Evolutionary conservation across 2,797 vertebrate genomes (phyloP).

Genomic region (Propithecus deckenii): DNA sequence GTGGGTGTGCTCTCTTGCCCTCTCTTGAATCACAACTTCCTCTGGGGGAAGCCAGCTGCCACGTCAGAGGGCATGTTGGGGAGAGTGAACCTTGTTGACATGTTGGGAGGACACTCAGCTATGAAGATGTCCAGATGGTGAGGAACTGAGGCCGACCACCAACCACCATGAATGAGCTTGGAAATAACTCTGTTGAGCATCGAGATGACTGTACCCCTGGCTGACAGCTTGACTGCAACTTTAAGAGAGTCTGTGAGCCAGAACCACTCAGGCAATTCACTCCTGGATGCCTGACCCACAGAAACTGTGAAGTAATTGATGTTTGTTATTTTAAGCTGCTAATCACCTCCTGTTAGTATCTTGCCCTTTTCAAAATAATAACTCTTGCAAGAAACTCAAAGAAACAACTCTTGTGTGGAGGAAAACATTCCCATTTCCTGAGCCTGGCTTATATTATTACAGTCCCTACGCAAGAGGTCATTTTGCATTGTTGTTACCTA

Average conservation of each 20-base stretch:
- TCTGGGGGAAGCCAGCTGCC: neutral
- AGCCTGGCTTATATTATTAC: neutral
- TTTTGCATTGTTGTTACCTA: neutral
- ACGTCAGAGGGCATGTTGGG: neutral
- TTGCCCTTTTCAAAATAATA: neutral
- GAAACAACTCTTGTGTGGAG: neutral
- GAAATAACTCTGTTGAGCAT: neutral
- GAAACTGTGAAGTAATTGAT: neutral
- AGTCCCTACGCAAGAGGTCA: neutral
- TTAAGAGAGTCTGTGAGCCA: neutral
- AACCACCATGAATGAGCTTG: neutral
- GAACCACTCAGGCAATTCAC: too few species aligned
- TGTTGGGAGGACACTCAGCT: neutral
- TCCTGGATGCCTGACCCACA: too few species aligned
- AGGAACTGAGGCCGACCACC: neutral
- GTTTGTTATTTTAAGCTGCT: neutral
- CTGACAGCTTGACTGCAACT: neutral
- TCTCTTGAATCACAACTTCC: neutral
- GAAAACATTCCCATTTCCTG: neutral
- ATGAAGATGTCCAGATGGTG: neutral
- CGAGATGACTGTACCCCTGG: neutral
- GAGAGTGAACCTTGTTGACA: too few species aligned
- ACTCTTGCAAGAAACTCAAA: neutral
- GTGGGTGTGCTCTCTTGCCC: neutral
- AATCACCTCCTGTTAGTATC: neutral